Evolutionary conservation across 2,113 vertebrate species (phyloP).

Genomic region (Edolisoma coerulescens): DNA sequence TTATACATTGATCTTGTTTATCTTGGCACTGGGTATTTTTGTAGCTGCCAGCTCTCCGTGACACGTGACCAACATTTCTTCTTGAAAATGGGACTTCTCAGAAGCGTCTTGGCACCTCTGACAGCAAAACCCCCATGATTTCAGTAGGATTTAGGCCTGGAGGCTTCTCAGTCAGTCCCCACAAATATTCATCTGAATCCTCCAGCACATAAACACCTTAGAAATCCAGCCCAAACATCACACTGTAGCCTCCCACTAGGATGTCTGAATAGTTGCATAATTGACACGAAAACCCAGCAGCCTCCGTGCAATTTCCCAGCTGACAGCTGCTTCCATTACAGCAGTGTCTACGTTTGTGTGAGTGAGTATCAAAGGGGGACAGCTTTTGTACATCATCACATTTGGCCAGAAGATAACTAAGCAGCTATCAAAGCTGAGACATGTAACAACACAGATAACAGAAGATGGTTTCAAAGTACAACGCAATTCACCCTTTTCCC

Average conservation of each 20-base stretch:
- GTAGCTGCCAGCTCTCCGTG: background rate
- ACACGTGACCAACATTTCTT: background rate
- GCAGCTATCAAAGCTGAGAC: background rate
- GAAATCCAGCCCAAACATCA: background rate
- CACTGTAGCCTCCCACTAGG: background rate
- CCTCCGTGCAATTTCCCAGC: background rate
- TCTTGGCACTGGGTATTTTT: background rate
- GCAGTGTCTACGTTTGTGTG: background rate
- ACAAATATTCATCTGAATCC: background rate
- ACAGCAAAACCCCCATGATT: background rate
- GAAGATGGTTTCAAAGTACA: background rate
- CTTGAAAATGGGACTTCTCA: background rate
- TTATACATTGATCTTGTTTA: background rate
- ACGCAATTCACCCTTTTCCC: background rate
- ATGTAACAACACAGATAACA: background rate
- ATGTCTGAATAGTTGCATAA: background rate
- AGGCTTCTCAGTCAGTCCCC: background rate
- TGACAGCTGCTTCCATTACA: slow-evolving; percentile 44
- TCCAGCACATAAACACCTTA: background rate
- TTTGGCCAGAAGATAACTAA: background rate
- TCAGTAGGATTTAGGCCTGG: background rate
- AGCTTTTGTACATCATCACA: background rate
- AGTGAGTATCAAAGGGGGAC: slow-evolving; percentile 18
- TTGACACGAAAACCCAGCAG: background rate
- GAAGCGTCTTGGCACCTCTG: background rate